Conservation (phyloP, 2,113 vertebrate genomes). For the Planiliza haematocheilus region DNA sequence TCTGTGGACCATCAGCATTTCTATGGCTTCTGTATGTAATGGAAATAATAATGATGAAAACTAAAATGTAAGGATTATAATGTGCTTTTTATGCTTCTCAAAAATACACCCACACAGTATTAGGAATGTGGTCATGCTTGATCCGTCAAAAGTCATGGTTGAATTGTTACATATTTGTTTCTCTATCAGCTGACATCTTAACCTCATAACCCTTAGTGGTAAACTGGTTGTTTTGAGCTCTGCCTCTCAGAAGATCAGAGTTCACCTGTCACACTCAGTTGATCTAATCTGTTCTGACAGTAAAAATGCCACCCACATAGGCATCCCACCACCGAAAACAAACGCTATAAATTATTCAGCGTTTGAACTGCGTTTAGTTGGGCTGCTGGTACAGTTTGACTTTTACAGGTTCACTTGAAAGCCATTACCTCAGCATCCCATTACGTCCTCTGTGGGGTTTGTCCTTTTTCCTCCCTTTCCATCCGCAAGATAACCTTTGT, state of each 20-base stretch:
- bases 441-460: background rate
- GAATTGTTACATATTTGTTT: too few relatives aligned
- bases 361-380: slow-evolving; percentile 32
- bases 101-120: too few relatives aligned
- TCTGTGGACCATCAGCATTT: too few relatives aligned
- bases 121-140: too few relatives aligned
- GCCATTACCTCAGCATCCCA: slow-evolving; percentile 3
- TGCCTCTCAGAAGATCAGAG: slow-evolving; percentile 7
- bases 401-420: slow-evolving; percentile 38
- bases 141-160: too few relatives aligned
- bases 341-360: slow-evolving; percentile 63
- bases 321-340: slow-evolving; percentile 50
- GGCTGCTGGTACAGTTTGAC: slow-evolving; percentile 53
- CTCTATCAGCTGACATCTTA: too few relatives aligned
- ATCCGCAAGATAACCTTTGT: slow-evolving; percentile 28
- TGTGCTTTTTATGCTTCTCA: too few relatives aligned
- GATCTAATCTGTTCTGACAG: slow-evolving; percentile 49
- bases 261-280: slow-evolving; percentile 25
- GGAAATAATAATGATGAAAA: too few relatives aligned
- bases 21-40: too few relatives aligned
- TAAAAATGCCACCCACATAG: slow-evolving; percentile 30
- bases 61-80: too few relatives aligned
- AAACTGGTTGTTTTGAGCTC: background rate
- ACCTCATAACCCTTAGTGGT: too few relatives aligned
- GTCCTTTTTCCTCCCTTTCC: background rate